These are phyloP conservation scores for Asarcornis scutulata DNA, from an alignment of 2,113 vertebrate genomes.

Conservation along the genomic window DNA sequence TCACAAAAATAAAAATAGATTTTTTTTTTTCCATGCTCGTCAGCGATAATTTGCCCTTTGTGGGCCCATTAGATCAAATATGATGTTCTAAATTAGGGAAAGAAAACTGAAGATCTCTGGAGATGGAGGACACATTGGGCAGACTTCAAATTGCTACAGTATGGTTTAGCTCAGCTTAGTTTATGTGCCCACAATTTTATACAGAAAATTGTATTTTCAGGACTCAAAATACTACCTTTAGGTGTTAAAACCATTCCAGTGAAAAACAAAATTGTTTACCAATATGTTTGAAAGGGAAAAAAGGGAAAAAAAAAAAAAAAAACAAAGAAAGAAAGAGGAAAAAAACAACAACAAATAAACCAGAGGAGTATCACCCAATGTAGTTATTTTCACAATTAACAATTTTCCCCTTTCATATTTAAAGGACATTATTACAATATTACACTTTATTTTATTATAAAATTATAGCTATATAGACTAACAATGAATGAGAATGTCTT, in stretches of 20 bases:
- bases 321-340: background rate
- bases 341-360: background rate
- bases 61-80: background rate
- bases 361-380: background rate
- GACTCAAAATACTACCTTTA: background rate
- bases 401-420: background rate
- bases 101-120: background rate
- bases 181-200: background rate
- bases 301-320: background rate
- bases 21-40: background rate
- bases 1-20: background rate
- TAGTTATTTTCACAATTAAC: background rate
- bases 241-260: background rate
- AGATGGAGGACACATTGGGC: background rate
- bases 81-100: background rate
- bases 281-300: background rate
- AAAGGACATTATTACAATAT: background rate
- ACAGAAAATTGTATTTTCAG: background rate
- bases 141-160: background rate
- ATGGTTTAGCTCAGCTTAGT: background rate
- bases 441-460: background rate
- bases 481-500: background rate
- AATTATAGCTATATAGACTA: background rate
- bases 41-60: background rate
- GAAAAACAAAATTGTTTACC: background rate